These are phyloP conservation scores for Taenioides sp. DNA, from an alignment of 2,797 vertebrate genomes.

Conservation along the genomic window DNA sequence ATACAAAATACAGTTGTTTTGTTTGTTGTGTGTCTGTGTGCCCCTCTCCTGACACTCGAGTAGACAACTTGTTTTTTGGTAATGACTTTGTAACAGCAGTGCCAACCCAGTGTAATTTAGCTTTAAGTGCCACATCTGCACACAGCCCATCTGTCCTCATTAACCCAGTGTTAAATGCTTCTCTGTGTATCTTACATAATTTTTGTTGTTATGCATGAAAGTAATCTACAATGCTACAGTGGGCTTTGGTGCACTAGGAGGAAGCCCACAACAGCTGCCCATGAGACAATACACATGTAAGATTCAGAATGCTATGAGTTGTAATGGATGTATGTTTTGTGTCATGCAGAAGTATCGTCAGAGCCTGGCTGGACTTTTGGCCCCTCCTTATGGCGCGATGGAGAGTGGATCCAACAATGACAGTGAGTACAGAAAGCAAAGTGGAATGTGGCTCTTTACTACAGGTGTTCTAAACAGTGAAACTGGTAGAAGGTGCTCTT, in stretches of 20 bases:
- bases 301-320: constrained; percentile 3
- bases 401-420: constrained; percentile 94
- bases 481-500: background rate
- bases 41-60: constrained; percentile 30
- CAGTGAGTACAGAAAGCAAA: constrained; percentile 64
- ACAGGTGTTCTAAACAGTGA: background rate
- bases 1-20: background rate
- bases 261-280: background rate
- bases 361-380: constrained; percentile 92
- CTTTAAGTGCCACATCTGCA: constrained; percentile 46
- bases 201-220: constrained; percentile 70
- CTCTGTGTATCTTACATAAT: constrained; percentile 59
- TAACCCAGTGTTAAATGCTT: constrained; percentile 38
- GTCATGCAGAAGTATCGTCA: constrained; percentile 89
- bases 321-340: constrained; percentile 19
- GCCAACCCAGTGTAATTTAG: constrained; percentile 19
- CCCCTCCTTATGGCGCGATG: constrained; percentile 97
- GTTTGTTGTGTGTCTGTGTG: constrained; percentile 16
- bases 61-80: constrained; percentile 35
- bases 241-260: constrained; percentile 63
- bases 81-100: constrained; percentile 40
- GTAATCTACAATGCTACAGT: constrained; percentile 66
- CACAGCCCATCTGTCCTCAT: constrained; percentile 28
- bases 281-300: constrained; percentile 10
- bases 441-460: background rate